phyloP scores from a whole-genome alignment of 1,140 invertebrate genomes.

The Holotrichia oblita region DNA sequence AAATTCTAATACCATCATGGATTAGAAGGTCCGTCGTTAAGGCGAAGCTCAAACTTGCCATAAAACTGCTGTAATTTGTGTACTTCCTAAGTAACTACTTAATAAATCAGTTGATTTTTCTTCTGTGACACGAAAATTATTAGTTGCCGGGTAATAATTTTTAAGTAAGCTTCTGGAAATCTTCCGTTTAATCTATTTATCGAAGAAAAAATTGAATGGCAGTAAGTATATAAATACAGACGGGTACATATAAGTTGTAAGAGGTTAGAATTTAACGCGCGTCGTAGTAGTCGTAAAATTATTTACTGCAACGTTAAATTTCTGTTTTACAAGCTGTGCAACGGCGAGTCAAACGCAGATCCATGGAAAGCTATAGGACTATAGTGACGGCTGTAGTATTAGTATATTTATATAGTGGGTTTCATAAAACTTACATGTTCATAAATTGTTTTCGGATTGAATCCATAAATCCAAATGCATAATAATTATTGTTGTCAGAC shows the following conservation, averaged over 20 bases:
- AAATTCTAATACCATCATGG: constrained; percentile 11
- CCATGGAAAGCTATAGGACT: not conserved
- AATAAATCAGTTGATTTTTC: constrained; percentile 26
- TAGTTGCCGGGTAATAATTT: constrained; percentile 32
- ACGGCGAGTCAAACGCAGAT: constrained; percentile 2
- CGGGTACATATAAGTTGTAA: constrained; percentile 26
- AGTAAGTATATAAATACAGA: constrained; percentile 23
- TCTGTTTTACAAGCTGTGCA: constrained; percentile 31
- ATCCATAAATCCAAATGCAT: constrained; percentile 33
- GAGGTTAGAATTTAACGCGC: constrained; percentile 33
- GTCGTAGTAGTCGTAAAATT: constrained; percentile 35
- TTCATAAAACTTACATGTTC: constrained; percentile 28
- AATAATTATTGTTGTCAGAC: constrained; percentile 34
- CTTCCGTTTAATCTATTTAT: constrained; percentile 26
- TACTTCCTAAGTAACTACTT: not conserved
- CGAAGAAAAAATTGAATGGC: constrained; percentile 12
- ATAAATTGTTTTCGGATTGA: constrained; percentile 36
- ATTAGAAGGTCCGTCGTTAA: constrained; percentile 25
- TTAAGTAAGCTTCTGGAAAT: constrained; percentile 35
- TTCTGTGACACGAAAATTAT: constrained; percentile 32
- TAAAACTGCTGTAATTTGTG: constrained; percentile 17
- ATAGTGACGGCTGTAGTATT: constrained; percentile 11
- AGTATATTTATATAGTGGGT: constrained; percentile 17
- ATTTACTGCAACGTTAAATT: constrained; percentile 37
- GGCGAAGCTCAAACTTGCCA: not conserved